Conservation (phyloP, 1,140 invertebrate genomes). For the Lucilia cuprina region DNA sequence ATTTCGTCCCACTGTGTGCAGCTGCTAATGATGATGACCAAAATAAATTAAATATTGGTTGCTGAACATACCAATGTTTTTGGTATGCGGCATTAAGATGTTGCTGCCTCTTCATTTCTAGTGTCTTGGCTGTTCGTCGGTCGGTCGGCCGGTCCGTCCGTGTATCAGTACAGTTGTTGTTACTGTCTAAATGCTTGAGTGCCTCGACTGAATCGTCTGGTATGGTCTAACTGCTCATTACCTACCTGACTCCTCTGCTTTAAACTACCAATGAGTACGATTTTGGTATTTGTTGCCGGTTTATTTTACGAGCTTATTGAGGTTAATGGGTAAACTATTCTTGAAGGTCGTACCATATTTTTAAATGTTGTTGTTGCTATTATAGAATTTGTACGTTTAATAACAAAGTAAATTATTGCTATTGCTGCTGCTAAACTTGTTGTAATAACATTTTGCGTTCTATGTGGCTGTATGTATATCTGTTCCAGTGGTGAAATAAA, state of each 20-base stretch:
- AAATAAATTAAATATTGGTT: constrained; percentile 17
- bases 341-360: constrained; percentile 25
- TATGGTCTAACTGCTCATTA: no score
- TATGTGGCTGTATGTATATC: neutral
- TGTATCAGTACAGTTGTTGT: neutral
- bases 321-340: constrained; percentile 34
- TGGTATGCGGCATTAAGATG: constrained; percentile 2
- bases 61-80: neutral
- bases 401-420: neutral
- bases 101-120: neutral
- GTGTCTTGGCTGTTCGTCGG: neutral
- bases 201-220: neutral
- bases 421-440: neutral
- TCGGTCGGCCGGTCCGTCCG: neutral
- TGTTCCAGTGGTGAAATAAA: neutral
- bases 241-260: neutral
- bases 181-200: neutral
- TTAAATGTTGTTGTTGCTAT: neutral
- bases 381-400: neutral
- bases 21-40: neutral
- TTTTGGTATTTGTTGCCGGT: constrained; percentile 15
- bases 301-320: constrained; percentile 20
- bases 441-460: neutral
- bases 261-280: neutral
- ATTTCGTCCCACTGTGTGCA: no score